Conservation (phyloP, 2,797 vertebrate species). For the Cygnus olor region DNA sequence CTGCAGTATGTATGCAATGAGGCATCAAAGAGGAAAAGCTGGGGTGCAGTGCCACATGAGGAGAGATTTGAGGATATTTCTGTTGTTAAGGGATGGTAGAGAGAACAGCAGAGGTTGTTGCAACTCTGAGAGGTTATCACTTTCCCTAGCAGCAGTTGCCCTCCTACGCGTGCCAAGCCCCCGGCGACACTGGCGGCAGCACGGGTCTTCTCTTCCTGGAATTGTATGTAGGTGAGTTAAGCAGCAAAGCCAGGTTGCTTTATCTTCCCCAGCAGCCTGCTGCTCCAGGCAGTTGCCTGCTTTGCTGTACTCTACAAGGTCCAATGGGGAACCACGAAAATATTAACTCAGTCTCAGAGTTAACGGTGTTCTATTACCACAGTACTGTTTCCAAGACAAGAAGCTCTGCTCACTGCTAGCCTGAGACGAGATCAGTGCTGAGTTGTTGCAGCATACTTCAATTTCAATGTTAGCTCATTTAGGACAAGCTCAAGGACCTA, state of each 20-base stretch:
- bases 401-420: not conserved
- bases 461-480: not conserved
- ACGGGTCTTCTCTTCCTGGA: not conserved
- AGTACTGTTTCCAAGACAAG: not conserved
- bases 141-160: not conserved
- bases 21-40: not conserved
- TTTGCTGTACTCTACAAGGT: not conserved
- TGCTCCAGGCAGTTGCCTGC: not conserved
- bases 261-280: not conserved
- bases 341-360: not conserved
- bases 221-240: not conserved
- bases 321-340: not conserved
- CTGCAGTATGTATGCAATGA: not conserved
- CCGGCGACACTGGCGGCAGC: not conserved
- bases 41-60: not conserved
- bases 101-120: not conserved
- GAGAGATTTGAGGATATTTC: not conserved
- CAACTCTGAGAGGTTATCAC: not conserved
- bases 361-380: not conserved
- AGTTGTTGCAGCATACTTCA: not conserved
- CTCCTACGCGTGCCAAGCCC: not conserved
- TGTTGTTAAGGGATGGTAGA: not conserved
- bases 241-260: not conserved
- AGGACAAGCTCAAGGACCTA: not conserved
- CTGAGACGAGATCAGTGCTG: fast-evolving